Conservation (phyloP, 2,888 invertebrate species). For the Julus scandinavius region DNA sequence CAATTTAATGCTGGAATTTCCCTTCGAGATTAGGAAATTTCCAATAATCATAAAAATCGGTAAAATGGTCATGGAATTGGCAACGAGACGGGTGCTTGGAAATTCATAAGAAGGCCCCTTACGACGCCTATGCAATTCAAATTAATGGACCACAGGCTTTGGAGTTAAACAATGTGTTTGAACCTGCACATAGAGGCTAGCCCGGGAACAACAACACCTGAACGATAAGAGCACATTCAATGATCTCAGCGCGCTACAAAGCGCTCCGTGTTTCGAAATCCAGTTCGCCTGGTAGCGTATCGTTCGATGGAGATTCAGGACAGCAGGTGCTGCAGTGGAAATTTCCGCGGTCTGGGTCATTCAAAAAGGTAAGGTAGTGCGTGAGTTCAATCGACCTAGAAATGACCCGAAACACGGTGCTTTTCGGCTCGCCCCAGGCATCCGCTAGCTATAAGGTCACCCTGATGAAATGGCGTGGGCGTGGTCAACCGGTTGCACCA, state of each 20-base stretch:
- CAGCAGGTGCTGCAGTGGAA: conserved; percentile 9
- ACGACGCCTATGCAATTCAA: too few relatives aligned
- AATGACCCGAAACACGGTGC: neutral
- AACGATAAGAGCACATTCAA: neutral
- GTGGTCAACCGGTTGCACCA: neutral
- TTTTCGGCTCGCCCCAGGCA: neutral
- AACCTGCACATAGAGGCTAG: neutral
- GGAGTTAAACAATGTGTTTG: too few relatives aligned
- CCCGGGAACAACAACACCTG: neutral
- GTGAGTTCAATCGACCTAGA: neutral
- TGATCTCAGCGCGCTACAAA: neutral
- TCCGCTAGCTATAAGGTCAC: neutral
- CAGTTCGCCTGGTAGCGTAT: neutral
- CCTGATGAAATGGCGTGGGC: neutral
- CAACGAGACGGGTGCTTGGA: too few relatives aligned
- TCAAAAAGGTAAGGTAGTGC: neutral
- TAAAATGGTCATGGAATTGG: too few relatives aligned
- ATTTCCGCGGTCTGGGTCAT: neutral
- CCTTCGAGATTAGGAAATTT: too few relatives aligned
- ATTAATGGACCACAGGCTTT: too few relatives aligned
- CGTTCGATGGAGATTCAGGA: neutral
- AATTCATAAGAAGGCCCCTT: too few relatives aligned
- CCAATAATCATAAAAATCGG: too few relatives aligned
- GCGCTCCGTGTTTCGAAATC: neutral
- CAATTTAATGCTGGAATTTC: too few relatives aligned